A percentile compares a stretch with the other conserved stretches of the same genome.
These are phyloP conservation scores for Ericerus pela DNA, from an alignment of 1,140 invertebrate species.

Conservation along the genomic window DNA sequence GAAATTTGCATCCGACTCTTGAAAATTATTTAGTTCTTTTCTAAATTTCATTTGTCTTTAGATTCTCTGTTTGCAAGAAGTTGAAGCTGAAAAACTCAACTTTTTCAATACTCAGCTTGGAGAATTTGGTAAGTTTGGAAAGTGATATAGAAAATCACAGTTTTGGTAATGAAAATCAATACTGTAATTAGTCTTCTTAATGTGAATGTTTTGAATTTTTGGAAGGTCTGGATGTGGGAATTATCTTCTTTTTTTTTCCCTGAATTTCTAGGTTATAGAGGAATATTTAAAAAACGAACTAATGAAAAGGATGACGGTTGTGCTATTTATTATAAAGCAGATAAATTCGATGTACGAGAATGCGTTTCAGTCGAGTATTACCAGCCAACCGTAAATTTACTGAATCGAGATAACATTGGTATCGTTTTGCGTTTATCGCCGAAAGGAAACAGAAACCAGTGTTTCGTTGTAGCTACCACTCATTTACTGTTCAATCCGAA, in stretches of 20 bases:
- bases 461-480: slow-evolving; percentile 72
- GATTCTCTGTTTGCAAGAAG: slow-evolving; percentile 75
- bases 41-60: slow-evolving; percentile 31
- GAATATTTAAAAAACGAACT: slow-evolving; percentile 35
- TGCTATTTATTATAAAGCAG: slow-evolving; percentile 59
- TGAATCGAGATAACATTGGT: slow-evolving; percentile 78
- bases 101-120: slow-evolving; percentile 39
- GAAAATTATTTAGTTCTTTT: slow-evolving; percentile 11
- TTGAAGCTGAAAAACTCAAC: slow-evolving; percentile 57
- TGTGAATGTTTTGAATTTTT: slow-evolving; percentile 19
- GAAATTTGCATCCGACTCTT: slow-evolving; percentile 13
- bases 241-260: background rate
- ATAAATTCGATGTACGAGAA: slow-evolving; percentile 45
- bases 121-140: slow-evolving; percentile 27
- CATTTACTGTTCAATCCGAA: slow-evolving; percentile 87
- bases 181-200: background rate
- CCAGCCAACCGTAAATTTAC: slow-evolving; percentile 30
- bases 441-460: slow-evolving; percentile 31
- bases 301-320: slow-evolving; percentile 55
- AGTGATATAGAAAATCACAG: slow-evolving; percentile 33
- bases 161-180: background rate
- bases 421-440: slow-evolving; percentile 57
- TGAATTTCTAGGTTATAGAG: slow-evolving; percentile 27
- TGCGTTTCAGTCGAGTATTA: slow-evolving; percentile 44
- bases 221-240: background rate